These are phyloP conservation scores for Galago senegalensis DNA, from an alignment of 2,797 vertebrate genomes.

Conservation along the genomic window DNA sequence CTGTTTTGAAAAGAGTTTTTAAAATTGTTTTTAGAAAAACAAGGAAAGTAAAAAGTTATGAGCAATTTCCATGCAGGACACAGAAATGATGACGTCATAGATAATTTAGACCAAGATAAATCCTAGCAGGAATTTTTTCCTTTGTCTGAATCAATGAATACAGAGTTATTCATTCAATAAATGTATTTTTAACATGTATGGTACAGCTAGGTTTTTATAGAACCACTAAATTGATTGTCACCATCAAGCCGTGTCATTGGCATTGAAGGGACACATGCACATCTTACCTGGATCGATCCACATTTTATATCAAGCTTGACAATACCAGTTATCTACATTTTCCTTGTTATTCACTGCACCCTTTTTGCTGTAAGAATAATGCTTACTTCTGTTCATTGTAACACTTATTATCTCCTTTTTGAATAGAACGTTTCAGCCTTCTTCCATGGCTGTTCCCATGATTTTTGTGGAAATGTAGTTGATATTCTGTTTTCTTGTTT, in stretches of 20 bases:
- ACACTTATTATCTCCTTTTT: background rate
- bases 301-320: background rate
- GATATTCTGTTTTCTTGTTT: slow-evolving; percentile 48
- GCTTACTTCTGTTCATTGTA: background rate
- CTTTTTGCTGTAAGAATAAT: background rate
- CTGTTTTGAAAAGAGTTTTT: background rate
- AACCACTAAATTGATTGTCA: background rate
- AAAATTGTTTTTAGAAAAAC: background rate
- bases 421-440: background rate
- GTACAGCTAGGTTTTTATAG: background rate
- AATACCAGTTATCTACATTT: background rate
- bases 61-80: background rate
- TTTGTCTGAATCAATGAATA: background rate
- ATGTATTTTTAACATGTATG: background rate
- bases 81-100: background rate
- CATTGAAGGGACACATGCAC: background rate
- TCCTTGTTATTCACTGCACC: background rate
- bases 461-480: background rate
- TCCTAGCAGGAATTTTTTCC: background rate
- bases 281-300: too few relatives aligned
- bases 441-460: background rate
- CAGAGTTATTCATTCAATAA: background rate
- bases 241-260: background rate
- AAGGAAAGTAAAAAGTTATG: background rate
- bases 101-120: background rate